phyloP scores from a whole-genome alignment of 2,113 vertebrate genomes.

The Myiagra hebetior region DNA sequence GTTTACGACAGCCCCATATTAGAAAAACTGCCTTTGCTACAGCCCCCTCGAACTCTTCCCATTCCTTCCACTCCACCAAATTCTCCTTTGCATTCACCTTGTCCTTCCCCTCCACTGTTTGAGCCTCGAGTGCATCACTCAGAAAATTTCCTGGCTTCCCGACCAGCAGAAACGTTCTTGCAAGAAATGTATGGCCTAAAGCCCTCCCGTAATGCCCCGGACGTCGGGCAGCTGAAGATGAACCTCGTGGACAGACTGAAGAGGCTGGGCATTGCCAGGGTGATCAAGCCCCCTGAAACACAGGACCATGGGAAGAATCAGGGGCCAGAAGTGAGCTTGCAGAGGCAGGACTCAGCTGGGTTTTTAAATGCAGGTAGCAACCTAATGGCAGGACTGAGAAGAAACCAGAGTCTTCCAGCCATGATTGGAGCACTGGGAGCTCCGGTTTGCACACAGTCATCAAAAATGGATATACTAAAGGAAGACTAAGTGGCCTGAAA shows the following conservation, averaged over 20 bases:
- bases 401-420: constrained; percentile 92
- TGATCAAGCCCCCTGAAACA: constrained; percentile 66
- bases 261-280: constrained; percentile 85
- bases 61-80: constrained; percentile 81
- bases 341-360: constrained; percentile 75
- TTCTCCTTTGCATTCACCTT: constrained; percentile 74
- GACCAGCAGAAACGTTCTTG: constrained; percentile 93
- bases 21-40: constrained; percentile 40
- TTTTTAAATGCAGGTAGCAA: constrained; percentile 84
- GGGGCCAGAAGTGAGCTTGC: constrained; percentile 32
- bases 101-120: constrained; percentile 75
- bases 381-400: constrained; percentile 86
- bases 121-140: constrained; percentile 73
- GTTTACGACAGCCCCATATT: constrained; percentile 72
- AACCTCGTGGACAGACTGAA: constrained; percentile 88
- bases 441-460: constrained; percentile 63
- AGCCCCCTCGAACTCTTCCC: constrained; percentile 38
- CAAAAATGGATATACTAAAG: constrained; percentile 77
- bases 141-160: constrained; percentile 93
- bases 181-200: constrained; percentile 90
- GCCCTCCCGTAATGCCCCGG: constrained; percentile 68
- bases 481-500: constrained; percentile 61
- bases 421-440: constrained; percentile 81
- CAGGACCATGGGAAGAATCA: constrained; percentile 27
- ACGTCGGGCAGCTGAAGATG: constrained; percentile 76